Evolutionary conservation across 2,797 vertebrate species (phyloP).

Genomic region (Australoheros facetus): DNA sequence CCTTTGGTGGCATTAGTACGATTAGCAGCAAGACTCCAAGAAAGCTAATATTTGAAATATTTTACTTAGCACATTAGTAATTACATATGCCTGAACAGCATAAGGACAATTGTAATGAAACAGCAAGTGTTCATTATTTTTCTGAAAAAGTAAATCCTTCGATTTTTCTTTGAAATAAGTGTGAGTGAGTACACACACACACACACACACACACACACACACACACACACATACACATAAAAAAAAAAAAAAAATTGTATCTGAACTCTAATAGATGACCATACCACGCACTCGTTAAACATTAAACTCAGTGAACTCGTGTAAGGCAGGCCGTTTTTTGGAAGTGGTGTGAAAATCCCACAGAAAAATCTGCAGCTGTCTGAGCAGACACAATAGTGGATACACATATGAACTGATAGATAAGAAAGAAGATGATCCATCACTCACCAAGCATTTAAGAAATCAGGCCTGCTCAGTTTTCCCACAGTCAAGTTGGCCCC

Average conservation of each 20-base stretch:
- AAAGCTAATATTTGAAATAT: not conserved
- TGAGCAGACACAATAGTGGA: slow-evolving; percentile 52
- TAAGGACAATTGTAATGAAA: not conserved
- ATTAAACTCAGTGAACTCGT: not conserved
- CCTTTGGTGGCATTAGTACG: not conserved
- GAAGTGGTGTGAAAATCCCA: slow-evolving; percentile 17
- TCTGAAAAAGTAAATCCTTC: not conserved
- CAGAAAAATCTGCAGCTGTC: slow-evolving; percentile 1
- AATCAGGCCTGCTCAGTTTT: slow-evolving; percentile 60
- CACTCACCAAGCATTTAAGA: slow-evolving; percentile 61
- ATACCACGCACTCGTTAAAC: not conserved
- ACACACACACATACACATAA: no score
- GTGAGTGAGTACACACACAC: no score
- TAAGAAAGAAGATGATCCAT: slow-evolving; percentile 61
- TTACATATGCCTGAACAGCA: not conserved
- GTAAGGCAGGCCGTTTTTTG: not conserved
- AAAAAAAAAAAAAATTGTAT: not conserved
- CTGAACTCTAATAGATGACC: not conserved
- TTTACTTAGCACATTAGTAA: not conserved
- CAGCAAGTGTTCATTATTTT: not conserved
- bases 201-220: no score
- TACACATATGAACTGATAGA: slow-evolving; percentile 29
- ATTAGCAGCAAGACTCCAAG: not conserved
- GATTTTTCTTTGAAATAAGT: not conserved
- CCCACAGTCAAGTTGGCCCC: slow-evolving; percentile 72